Percentiles rank a stretch among this genome's conserved stretches.
Conservation (phyloP, 1,140 invertebrate genomes). For the Drosophila tristis region DNA sequence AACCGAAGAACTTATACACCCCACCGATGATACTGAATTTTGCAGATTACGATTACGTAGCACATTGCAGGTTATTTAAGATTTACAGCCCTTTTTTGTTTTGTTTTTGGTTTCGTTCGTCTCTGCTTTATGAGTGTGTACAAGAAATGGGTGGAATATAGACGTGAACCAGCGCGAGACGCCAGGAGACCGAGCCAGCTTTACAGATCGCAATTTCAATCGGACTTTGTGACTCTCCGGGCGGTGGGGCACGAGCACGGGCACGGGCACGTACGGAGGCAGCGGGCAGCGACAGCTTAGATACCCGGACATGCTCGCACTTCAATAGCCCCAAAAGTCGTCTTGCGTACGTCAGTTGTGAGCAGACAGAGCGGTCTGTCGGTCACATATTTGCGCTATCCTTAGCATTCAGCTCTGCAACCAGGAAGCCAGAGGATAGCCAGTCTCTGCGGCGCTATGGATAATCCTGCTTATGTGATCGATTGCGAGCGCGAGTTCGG, state of each 20-base stretch:
- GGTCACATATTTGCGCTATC: neutral
- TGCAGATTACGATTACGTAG: slow-evolving; percentile 36
- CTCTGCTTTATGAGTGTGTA: neutral
- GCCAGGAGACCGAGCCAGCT: neutral
- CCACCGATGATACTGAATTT: slow-evolving; percentile 21
- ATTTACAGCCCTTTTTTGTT: slow-evolving; percentile 22
- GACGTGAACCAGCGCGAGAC: no score
- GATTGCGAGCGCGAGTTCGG: slow-evolving; percentile 64
- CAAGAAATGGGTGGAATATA: neutral
- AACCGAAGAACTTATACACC: slow-evolving; percentile 15
- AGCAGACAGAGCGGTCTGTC: slow-evolving; percentile 30
- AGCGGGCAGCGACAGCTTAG: neutral
- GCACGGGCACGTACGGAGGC: slow-evolving; percentile 25
- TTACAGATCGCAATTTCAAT: slow-evolving; percentile 56
- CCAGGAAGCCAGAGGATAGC: neutral
- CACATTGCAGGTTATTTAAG: slow-evolving; percentile 35
- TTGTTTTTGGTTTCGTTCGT: neutral
- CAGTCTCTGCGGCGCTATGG: slow-evolving; percentile 37
- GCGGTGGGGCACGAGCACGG: neutral
- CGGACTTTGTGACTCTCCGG: slow-evolving; percentile 44
- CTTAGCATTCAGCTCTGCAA: neutral
- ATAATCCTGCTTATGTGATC: slow-evolving; percentile 67
- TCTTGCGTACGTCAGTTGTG: slow-evolving; percentile 38
- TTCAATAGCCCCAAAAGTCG: slow-evolving; percentile 17
- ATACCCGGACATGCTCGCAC: slow-evolving; percentile 19